These are phyloP conservation scores for Luffia ferchaultella DNA, from an alignment of 2,888 invertebrate genomes.

Conservation along the genomic window DNA sequence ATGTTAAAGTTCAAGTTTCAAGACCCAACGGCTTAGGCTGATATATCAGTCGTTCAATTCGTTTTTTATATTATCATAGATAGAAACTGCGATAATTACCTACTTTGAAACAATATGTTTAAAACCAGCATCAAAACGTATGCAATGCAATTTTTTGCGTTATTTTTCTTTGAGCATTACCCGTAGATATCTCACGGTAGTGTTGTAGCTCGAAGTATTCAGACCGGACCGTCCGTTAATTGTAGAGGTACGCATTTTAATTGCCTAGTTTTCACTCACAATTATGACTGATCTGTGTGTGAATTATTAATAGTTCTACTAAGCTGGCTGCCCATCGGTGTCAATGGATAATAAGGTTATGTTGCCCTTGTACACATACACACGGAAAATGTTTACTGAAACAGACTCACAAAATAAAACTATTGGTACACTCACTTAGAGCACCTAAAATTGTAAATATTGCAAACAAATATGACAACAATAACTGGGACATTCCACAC, in stretches of 20 bases:
- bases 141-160: neutral
- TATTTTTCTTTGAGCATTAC: neutral
- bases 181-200: neutral
- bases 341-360: constrained; percentile 3
- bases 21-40: no score
- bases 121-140: neutral
- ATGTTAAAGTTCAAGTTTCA: no score
- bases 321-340: constrained; percentile 7
- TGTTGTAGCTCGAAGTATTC: constrained; percentile 27
- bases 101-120: no score
- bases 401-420: no score
- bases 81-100: no score
- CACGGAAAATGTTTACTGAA: no score
- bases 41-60: no score
- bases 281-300: constrained; percentile 53
- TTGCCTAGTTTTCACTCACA: constrained; percentile 58
- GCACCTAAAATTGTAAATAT: no score
- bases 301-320: constrained; percentile 52
- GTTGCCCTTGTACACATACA: constrained; percentile 2
- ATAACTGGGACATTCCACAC: no score
- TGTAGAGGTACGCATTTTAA: constrained; percentile 30
- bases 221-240: constrained; percentile 51
- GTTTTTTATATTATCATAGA: no score
- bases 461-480: no score
- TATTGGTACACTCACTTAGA: no score